Percentiles rank a stretch among this genome's conserved stretches.
Conservation (phyloP, 2,888 invertebrate genomes). For the Rhodophaea formosa region DNA sequence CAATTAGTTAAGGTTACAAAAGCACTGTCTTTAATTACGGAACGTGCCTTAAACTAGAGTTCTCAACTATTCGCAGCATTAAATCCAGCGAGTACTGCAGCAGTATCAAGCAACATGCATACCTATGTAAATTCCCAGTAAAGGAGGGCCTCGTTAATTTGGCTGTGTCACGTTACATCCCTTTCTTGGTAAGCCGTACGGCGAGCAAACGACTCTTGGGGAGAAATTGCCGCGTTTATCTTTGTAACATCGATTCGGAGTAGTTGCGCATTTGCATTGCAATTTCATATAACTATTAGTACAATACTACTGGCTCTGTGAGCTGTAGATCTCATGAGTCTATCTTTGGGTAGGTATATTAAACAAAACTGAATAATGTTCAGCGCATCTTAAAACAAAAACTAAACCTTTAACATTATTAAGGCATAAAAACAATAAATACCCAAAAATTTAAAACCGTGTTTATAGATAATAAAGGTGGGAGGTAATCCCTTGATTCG, state of each 20-base stretch:
- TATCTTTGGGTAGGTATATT: no score
- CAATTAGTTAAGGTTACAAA: not conserved
- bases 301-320: no score
- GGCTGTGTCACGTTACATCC: slow-evolving; percentile 73
- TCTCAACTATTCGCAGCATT: slow-evolving; percentile 71
- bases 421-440: no score
- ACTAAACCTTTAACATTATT: no score
- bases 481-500: no score
- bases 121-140: slow-evolving; percentile 72
- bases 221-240: slow-evolving; percentile 14
- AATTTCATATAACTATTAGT: no score
- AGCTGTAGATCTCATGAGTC: no score
- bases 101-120: slow-evolving; percentile 68
- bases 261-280: not conserved
- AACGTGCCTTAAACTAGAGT: slow-evolving; percentile 38
- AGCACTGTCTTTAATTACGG: slow-evolving; percentile 14
- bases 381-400: no score
- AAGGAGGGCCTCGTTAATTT: slow-evolving; percentile 69
- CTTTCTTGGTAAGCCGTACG: slow-evolving; percentile 64
- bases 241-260: slow-evolving; percentile 13
- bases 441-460: no score
- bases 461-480: no score
- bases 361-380: no score
- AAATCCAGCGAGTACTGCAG: slow-evolving; percentile 65
- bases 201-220: not conserved